Evolutionary conservation across 2,888 invertebrate genomes (phyloP).

Genomic region (Rhyacophila evoluta): DNA sequence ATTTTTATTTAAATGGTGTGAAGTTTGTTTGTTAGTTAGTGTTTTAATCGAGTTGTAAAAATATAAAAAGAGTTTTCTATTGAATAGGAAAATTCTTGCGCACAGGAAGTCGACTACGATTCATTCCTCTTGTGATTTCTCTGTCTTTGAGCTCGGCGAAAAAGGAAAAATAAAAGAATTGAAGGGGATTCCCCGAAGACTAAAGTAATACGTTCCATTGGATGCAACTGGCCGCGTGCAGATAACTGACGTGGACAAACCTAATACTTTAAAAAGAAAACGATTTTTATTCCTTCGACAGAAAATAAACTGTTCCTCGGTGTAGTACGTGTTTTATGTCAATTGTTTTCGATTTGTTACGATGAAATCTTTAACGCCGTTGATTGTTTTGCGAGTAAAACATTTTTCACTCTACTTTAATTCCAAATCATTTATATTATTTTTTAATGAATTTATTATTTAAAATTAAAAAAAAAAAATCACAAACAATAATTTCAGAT

Average conservation of each 20-base stretch:
- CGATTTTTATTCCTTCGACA: not conserved
- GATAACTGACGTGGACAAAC: conserved; percentile 43
- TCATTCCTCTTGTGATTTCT: conserved; percentile 22
- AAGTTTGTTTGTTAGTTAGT: too few species aligned
- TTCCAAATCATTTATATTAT: too few species aligned
- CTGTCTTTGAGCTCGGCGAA: conserved; percentile 23
- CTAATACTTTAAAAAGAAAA: conserved; percentile 5
- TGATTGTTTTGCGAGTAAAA: too few species aligned
- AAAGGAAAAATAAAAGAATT: conserved; percentile 26
- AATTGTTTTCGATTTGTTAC: not conserved
- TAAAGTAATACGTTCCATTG: conserved; percentile 51
- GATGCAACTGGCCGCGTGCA: conserved; percentile 33
- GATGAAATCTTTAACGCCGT: too few species aligned
- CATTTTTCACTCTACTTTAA: too few species aligned
- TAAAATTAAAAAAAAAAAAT: too few species aligned
- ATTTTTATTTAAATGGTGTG: too few species aligned
- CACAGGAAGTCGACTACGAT: not conserved
- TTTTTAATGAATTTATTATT: too few species aligned
- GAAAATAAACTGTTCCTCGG: not conserved
- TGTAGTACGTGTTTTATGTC: not conserved
- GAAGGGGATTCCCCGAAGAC: conserved; percentile 39
- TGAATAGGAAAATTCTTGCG: too few species aligned
- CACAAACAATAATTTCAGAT: too few species aligned
- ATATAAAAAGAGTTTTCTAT: too few species aligned
- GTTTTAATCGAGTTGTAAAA: too few species aligned